These are phyloP conservation scores for Dynastes hyllus DNA, from an alignment of 2,888 invertebrate genomes.

Conservation along the genomic window DNA sequence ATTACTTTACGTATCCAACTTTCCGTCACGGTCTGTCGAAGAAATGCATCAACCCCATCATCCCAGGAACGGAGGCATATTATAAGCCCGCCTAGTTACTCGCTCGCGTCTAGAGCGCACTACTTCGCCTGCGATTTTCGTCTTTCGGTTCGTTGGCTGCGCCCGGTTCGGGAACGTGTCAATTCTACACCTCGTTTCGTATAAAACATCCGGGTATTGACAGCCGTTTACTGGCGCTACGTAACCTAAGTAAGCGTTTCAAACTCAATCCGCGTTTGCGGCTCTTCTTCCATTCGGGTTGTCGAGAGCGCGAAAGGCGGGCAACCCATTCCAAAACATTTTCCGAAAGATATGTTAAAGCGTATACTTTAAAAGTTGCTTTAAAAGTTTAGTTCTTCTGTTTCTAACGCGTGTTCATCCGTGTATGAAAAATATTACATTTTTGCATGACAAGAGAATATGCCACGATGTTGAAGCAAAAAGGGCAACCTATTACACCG, in stretches of 20 bases:
- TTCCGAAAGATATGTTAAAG: no score
- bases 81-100: background rate
- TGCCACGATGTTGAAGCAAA: no score
- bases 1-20: background rate
- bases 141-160: slow-evolving; percentile 17
- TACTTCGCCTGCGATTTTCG: slow-evolving; percentile 18
- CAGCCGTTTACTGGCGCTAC: slow-evolving; percentile 13
- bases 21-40: background rate
- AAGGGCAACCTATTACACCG: no score
- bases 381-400: no score
- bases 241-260: slow-evolving; percentile 33
- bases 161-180: slow-evolving; percentile 36
- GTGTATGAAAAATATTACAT: no score
- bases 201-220: slow-evolving; percentile 31
- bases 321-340: no score
- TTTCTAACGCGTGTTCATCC: no score
- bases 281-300: background rate
- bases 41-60: slow-evolving; percentile 16
- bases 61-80: background rate
- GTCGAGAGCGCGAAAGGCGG: no score
- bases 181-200: slow-evolving; percentile 42
- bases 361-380: no score
- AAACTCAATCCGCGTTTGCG: background rate
- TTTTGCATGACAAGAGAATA: no score
- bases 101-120: background rate